These are phyloP conservation scores for Microplitis mediator DNA, from an alignment of 1,140 invertebrate genomes.

Conservation along the genomic window DNA sequence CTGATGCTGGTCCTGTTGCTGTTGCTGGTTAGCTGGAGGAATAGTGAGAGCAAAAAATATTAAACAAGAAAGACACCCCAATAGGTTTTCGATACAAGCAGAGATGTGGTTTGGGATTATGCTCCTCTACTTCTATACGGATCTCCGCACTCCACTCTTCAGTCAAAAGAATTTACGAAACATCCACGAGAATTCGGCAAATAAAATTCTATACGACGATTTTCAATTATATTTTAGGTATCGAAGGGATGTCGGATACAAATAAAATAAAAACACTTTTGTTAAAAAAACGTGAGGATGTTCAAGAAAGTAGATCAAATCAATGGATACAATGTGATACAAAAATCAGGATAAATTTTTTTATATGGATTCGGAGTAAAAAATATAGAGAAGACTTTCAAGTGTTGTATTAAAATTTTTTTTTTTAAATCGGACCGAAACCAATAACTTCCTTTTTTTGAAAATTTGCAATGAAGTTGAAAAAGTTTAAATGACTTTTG, in stretches of 20 bases:
- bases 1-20: conserved; percentile 12
- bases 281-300: too few relatives aligned
- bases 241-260: background rate
- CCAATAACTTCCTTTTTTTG: too few relatives aligned
- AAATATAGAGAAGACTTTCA: too few relatives aligned
- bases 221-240: conserved; percentile 14
- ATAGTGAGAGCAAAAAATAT: conserved; percentile 18
- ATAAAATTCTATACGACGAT: background rate
- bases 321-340: too few relatives aligned
- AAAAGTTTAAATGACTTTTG: too few relatives aligned
- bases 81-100: conserved; percentile 11
- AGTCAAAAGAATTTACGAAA: conserved; percentile 16
- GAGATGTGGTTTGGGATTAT: conserved; percentile 9
- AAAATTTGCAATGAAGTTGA: too few relatives aligned
- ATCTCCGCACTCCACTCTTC: background rate
- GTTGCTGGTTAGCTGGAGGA: conserved; percentile 10
- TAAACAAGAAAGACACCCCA: conserved; percentile 27
- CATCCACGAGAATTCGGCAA: background rate
- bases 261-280: too few relatives aligned
- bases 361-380: too few relatives aligned
- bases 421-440: too few relatives aligned
- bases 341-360: too few relatives aligned
- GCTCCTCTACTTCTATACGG: conserved; percentile 10
- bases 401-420: too few relatives aligned
- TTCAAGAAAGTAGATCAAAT: too few relatives aligned